phyloP scores from a whole-genome alignment of 2,888 invertebrate genomes.

The Mimachlamys varia region DNA sequence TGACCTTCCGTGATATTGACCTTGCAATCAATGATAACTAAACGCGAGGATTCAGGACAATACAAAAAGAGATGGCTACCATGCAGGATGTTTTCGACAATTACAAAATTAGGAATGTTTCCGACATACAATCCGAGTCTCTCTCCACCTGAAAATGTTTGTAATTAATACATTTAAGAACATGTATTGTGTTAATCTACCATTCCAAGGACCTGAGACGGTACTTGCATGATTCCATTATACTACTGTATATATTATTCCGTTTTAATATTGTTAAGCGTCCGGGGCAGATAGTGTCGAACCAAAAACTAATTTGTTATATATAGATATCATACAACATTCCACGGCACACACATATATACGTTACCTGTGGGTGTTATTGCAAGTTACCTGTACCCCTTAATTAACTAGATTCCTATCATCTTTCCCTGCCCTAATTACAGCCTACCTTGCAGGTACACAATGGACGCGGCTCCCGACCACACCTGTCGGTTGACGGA shows the following conservation, averaged over 20 bases:
- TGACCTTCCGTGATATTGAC: too few relatives aligned
- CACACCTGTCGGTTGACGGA: slow-evolving; percentile 13
- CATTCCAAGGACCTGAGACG: too few relatives aligned
- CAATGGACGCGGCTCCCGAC: neutral
- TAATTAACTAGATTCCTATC: slow-evolving; percentile 11
- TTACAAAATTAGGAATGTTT: too few relatives aligned
- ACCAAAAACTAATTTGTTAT: neutral
- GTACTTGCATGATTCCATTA: neutral
- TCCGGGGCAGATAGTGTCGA: too few relatives aligned
- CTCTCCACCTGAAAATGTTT: too few relatives aligned
- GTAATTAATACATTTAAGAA: too few relatives aligned
- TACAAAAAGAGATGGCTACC: too few relatives aligned
- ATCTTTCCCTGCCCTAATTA: neutral
- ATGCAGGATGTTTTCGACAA: too few relatives aligned
- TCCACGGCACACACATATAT: neutral
- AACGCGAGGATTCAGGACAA: too few relatives aligned
- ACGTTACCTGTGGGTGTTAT: neutral
- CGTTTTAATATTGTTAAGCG: neutral
- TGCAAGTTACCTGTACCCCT: slow-evolving; percentile 21
- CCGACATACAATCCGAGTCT: too few relatives aligned
- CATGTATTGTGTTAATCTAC: too few relatives aligned
- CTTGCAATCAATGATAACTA: too few relatives aligned
- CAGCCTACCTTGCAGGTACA: neutral
- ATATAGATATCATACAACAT: neutral
- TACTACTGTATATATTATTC: neutral